Evolutionary conservation across 2,888 invertebrate species (phyloP).

Genomic region (Euplagia quadripunctaria): DNA sequence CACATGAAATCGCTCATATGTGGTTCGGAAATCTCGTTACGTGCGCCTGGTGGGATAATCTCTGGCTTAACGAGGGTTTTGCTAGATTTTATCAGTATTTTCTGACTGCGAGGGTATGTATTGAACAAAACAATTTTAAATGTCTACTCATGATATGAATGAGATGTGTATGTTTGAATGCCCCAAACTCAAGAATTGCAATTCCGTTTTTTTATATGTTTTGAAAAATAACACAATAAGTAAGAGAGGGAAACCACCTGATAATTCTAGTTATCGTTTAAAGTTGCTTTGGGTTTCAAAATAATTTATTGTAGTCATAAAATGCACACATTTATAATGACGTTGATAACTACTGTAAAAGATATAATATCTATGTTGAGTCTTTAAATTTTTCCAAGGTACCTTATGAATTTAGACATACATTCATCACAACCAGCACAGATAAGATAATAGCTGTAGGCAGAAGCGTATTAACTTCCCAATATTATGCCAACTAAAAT

Average conservation of each 20-base stretch:
- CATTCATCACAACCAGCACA: no score
- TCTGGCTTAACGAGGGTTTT: slow-evolving; percentile 91
- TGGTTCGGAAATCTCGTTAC: slow-evolving; percentile 94
- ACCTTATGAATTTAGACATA: not conserved
- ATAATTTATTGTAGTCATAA: not conserved
- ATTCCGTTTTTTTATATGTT: no score
- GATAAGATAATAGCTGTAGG: no score
- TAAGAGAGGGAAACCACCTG: no score
- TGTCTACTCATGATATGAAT: no score
- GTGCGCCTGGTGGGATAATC: slow-evolving; percentile 91
- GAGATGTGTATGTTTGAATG: no score
- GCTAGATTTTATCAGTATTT: slow-evolving; percentile 91
- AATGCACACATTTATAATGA: not conserved
- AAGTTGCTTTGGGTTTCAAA: not conserved
- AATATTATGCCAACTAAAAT: no score
- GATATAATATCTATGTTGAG: not conserved
- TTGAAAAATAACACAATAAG: no score
- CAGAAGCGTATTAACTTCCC: not conserved
- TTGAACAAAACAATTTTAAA: not conserved
- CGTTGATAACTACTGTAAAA: not conserved
- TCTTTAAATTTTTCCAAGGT: not conserved
- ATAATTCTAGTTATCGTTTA: not conserved
- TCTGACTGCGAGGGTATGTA: slow-evolving; percentile 82
- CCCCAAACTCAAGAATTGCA: no score
- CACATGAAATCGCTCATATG: slow-evolving; percentile 94